phyloP scores from a whole-genome alignment of 2,888 invertebrate species.

The Tromatobia lineatoria region DNA sequence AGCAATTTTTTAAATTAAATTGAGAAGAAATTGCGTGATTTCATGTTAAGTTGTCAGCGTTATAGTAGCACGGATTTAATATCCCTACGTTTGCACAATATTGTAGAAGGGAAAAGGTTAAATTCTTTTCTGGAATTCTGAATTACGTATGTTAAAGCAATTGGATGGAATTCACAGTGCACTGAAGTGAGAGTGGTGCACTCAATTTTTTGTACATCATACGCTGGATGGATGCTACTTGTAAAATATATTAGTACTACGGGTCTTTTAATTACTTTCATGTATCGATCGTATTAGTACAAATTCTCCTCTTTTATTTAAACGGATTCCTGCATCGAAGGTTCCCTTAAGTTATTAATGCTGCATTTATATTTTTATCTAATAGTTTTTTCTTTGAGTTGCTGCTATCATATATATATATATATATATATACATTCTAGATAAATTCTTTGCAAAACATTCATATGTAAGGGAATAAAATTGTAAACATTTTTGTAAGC shows the following conservation, averaged over 20 bases:
- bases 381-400: not conserved
- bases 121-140: not conserved
- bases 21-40: not conserved
- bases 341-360: not conserved
- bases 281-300: not conserved
- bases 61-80: no score
- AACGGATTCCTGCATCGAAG: not conserved
- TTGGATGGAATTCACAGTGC: not conserved
- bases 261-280: not conserved
- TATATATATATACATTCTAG: not conserved
- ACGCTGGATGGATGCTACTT: not conserved
- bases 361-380: not conserved
- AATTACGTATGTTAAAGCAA: not conserved
- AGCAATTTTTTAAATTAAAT: not conserved
- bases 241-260: not conserved
- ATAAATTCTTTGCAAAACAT: not conserved
- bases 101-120: not conserved
- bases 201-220: not conserved
- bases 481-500: conserved; percentile 13
- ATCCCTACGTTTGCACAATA: not conserved
- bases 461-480: not conserved
- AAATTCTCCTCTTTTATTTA: not conserved
- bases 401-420: not conserved
- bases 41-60: no score
- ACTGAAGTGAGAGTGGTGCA: not conserved